These are phyloP conservation scores for Parauchenoglanis punctatus DNA, from an alignment of 2,797 vertebrate species.

Conservation along the genomic window DNA sequence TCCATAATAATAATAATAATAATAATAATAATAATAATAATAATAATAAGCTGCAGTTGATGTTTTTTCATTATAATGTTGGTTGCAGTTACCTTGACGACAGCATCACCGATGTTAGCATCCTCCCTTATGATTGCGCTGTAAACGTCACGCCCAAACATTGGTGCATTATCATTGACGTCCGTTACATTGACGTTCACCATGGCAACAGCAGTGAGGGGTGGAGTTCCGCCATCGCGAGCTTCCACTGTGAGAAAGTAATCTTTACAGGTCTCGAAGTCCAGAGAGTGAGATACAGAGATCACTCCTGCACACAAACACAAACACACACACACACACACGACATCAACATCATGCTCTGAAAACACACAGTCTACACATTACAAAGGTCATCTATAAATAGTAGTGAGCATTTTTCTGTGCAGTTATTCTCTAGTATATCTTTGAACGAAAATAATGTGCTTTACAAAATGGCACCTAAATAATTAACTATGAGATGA, in stretches of 20 bases:
- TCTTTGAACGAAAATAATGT: neutral
- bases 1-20: no score
- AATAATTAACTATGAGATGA: neutral
- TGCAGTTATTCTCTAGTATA: neutral
- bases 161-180: conserved; percentile 91
- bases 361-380: conserved; percentile 4
- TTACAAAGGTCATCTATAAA: neutral
- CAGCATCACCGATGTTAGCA: conserved; percentile 81
- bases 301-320: conserved; percentile 79
- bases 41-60: neutral
- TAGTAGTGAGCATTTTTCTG: neutral
- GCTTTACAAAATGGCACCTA: neutral
- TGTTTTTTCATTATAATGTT: neutral
- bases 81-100: conserved; percentile 77
- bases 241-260: conserved; percentile 95
- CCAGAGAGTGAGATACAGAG: conserved; percentile 82
- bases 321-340: conserved; percentile 18
- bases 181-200: conserved; percentile 92
- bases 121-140: conserved; percentile 89
- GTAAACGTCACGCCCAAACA: conserved; percentile 86
- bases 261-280: conserved; percentile 90
- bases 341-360: neutral
- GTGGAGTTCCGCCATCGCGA: conserved; percentile 87
- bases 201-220: conserved; percentile 87
- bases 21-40: no score